Percentiles rank a stretch among this genome's conserved stretches.
These are phyloP conservation scores for Bombylius major DNA, from an alignment of 2,888 invertebrate species.

Conservation along the genomic window DNA sequence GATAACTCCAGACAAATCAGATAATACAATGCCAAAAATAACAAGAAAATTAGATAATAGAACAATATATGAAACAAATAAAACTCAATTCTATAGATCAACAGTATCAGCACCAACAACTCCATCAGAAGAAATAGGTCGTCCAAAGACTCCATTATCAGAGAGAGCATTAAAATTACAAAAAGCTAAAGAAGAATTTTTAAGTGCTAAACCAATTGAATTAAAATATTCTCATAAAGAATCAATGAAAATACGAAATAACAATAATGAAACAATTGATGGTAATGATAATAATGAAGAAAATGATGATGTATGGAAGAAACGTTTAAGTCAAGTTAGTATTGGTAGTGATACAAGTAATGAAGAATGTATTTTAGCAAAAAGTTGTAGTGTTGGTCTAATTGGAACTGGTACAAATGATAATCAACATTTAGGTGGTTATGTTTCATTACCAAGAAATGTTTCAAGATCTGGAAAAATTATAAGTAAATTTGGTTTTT, in stretches of 20 bases:
- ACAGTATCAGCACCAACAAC: conserved; percentile 18
- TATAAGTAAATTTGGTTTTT: conserved; percentile 39
- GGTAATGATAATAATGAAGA: not conserved
- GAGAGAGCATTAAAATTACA: conserved; percentile 48
- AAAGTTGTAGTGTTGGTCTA: conserved; percentile 68
- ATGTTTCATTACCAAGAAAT: conserved; percentile 41
- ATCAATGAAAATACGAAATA: conserved; percentile 17
- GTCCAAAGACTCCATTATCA: conserved; percentile 29
- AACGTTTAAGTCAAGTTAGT: conserved; percentile 47
- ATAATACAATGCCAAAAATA: conserved; percentile 31
- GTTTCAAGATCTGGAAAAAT: conserved; percentile 30
- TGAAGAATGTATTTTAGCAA: conserved; percentile 43
- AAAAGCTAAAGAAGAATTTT: conserved; percentile 59
- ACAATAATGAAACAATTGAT: not conserved
- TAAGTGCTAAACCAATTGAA: conserved; percentile 36
- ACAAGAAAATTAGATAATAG: conserved; percentile 27
- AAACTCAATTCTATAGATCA: conserved; percentile 17
- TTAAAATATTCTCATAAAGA: conserved; percentile 8
- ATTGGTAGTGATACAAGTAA: conserved; percentile 46
- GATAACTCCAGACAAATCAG: conserved; percentile 24
- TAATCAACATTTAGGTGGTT: conserved; percentile 35
- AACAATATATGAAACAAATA: conserved; percentile 25
- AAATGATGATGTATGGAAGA: conserved; percentile 15
- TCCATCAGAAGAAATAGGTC: conserved; percentile 17
- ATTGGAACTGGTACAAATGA: conserved; percentile 34